A percentile compares a stretch with the other conserved stretches of the same genome.
These are phyloP conservation scores for Sarcophaga bullata DNA, from an alignment of 1,140 invertebrate genomes.

Conservation along the genomic window DNA sequence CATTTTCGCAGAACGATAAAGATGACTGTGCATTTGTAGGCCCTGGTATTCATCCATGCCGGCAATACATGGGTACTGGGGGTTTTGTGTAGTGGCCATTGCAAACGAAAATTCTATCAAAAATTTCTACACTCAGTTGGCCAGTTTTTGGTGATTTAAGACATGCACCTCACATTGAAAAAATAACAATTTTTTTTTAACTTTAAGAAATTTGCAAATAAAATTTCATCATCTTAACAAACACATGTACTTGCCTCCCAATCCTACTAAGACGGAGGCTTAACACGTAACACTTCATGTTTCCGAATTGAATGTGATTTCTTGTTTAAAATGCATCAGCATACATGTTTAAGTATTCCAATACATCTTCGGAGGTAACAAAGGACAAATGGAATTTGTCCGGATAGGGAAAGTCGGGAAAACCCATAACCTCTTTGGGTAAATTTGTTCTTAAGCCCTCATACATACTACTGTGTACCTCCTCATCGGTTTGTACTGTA, in stretches of 20 bases:
- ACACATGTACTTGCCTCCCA: constrained; percentile 57
- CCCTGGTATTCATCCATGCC: constrained; percentile 78
- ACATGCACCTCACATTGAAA: constrained; percentile 57
- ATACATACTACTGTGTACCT: constrained; percentile 90
- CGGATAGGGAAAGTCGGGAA: constrained; percentile 84
- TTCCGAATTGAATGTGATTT: constrained; percentile 59
- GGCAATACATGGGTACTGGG: constrained; percentile 70
- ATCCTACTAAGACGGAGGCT: constrained; percentile 55
- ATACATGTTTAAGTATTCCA: constrained; percentile 84
- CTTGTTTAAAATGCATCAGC: constrained; percentile 71
- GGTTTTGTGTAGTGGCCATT: constrained; percentile 86
- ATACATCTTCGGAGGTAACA: constrained; percentile 80
- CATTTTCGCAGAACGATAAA: constrained; percentile 81
- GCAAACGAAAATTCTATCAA: constrained; percentile 86
- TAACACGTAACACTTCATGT: constrained; percentile 63
- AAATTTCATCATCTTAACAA: neutral
- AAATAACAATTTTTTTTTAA: neutral
- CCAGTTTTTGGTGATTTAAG: constrained; percentile 71
- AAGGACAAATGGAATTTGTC: constrained; percentile 77
- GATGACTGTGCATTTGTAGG: constrained; percentile 82
- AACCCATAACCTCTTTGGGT: constrained; percentile 91
- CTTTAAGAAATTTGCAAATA: neutral
- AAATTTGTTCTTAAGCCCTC: constrained; percentile 80
- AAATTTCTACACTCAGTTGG: constrained; percentile 68
- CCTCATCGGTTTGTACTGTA: constrained; percentile 76